phyloP scores from a whole-genome alignment of 1,140 invertebrate genomes.

The Drosophila pseudoobscura region DNA sequence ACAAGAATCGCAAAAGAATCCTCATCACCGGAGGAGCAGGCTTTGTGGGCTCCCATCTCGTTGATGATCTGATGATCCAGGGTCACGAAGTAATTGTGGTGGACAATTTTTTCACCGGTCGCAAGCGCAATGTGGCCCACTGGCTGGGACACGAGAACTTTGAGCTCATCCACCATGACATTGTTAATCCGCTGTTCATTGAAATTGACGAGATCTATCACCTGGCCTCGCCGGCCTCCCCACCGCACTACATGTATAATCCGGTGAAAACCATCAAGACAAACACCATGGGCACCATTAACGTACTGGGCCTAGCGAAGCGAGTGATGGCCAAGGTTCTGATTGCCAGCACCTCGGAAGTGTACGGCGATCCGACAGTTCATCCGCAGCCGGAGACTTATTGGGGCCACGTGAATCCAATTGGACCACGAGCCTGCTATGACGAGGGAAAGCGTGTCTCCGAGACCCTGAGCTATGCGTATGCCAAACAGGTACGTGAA shows the following conservation, averaged over 20 bases:
- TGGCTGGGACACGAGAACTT: slow-evolving; percentile 99
- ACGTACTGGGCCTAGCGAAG: slow-evolving; percentile 97
- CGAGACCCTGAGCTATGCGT: slow-evolving; percentile 98
- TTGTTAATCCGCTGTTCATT: slow-evolving; percentile 98
- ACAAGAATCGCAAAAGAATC: slow-evolving; percentile 95
- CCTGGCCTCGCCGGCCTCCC: slow-evolving; percentile 98
- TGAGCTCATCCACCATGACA: slow-evolving; percentile 99
- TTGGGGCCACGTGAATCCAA: slow-evolving; percentile 99
- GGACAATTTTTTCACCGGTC: slow-evolving; percentile 99
- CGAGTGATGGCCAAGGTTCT: slow-evolving; percentile 96
- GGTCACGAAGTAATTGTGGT: slow-evolving; percentile 99
- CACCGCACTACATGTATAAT: slow-evolving; percentile 99
- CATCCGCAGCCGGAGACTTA: slow-evolving; percentile 98
- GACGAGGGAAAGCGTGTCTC: slow-evolving; percentile 99
- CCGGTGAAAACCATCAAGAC: slow-evolving; percentile 99
- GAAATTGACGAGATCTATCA: slow-evolving; percentile 99
- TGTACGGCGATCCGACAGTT: slow-evolving; percentile 98
- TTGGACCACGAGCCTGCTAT: slow-evolving; percentile 98
- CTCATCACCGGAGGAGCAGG: slow-evolving; percentile 98
- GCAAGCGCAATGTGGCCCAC: slow-evolving; percentile 98
- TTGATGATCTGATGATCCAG: slow-evolving; percentile 96
- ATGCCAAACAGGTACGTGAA: slow-evolving; percentile 90
- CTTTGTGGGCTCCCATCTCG: slow-evolving; percentile 99
- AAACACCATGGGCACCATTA: slow-evolving; percentile 98
- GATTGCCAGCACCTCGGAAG: slow-evolving; percentile 99